Evolutionary conservation across 2,888 invertebrate genomes (phyloP).

Genomic region (Petrolisthes cinctipes): DNA sequence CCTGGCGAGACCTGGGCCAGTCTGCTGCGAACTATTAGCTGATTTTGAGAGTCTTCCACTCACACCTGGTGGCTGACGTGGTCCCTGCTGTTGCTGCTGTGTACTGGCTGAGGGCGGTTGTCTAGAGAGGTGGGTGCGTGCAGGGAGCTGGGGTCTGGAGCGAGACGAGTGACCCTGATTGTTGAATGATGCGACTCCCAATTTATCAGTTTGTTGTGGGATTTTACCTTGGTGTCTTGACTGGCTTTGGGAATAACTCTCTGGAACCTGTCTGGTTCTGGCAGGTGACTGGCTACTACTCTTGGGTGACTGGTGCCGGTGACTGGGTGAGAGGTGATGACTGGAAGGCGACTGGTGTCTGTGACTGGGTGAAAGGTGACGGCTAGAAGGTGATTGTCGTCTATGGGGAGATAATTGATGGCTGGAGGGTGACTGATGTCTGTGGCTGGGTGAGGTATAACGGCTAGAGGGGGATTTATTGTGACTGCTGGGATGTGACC

Average conservation of each 20-base stretch:
- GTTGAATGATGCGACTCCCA: not conserved
- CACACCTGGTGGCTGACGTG: not conserved
- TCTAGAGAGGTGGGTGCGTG: conserved; percentile 11
- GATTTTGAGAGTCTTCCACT: not conserved
- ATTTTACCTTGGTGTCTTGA: conserved; percentile 9
- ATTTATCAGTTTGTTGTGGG: not conserved
- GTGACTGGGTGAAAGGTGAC: conserved; percentile 13
- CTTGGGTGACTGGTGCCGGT: conserved; percentile 10
- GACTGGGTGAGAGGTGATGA: conserved; percentile 13
- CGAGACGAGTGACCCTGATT: conserved; percentile 5
- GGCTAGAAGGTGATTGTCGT: not conserved
- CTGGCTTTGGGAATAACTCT: conserved; percentile 21
- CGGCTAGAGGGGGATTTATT: not conserved
- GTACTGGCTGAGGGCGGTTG: not conserved
- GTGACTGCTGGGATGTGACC: conserved; percentile 9
- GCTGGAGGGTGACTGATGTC: conserved; percentile 6
- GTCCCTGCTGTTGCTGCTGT: too few species aligned
- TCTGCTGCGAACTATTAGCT: not conserved
- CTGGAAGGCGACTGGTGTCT: not conserved
- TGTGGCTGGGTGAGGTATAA: not conserved
- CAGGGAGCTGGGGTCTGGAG: conserved; percentile 1
- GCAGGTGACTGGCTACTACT: not conserved
- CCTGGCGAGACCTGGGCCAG: not conserved
- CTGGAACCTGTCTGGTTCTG: conserved; percentile 8
- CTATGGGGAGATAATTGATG: not conserved